Base-by-base conservation (phyloP, 2,888 invertebrate genomes). In the Diarsia dahlii region DNA sequence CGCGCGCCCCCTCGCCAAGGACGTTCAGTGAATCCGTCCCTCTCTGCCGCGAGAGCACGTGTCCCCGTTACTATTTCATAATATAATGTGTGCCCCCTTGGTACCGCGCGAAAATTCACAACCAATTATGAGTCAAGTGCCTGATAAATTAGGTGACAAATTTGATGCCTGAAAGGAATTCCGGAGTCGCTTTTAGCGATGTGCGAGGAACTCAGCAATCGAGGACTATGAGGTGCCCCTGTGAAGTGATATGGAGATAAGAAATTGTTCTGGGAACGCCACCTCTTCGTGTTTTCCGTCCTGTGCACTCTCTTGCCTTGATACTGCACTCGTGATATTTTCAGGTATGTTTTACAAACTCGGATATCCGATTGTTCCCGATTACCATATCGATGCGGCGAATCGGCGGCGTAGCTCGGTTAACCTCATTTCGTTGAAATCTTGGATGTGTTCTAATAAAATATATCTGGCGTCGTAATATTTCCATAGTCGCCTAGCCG, bases 21-120 rank as follows among this genome's bases (percentile, higher is more conserved):
- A 96, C 96, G 96, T 96, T 96, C 96, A 96, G 96, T 96, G 96
- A 96, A 96, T 96, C 96, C 96, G 96, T 96, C 96, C 96, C 95
- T 95, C 96, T 96, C 96, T 95, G 96, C 95, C 95, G 95, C 95
- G 96, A 95, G 94, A 96, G 96, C 96, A 96, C 96, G 96, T 96
- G 96, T 95, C 95, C 91, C 94, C 93, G 94, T 94, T 95, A 95
- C 95, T 95, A 96, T 95, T 95, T 94, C 95, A 94, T 94, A 95
- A 94, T 95, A 96, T 95, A 95, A 96, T 96, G 96, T 96, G 95
- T 96, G 95, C 94, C 95, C 95, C 94, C 94, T 91, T 95, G 91
- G 95, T 94, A 90, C 91, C 96, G 96, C 95, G 95, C 94, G 94
- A 95, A 95, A 95, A 95, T 95, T 95, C 95, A 95, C 96, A 94